Evolutionary conservation across 2,113 vertebrate species (phyloP), one percentile per base, ranked within the genome.

Genomic region (Heterotis niloticus): DNA sequence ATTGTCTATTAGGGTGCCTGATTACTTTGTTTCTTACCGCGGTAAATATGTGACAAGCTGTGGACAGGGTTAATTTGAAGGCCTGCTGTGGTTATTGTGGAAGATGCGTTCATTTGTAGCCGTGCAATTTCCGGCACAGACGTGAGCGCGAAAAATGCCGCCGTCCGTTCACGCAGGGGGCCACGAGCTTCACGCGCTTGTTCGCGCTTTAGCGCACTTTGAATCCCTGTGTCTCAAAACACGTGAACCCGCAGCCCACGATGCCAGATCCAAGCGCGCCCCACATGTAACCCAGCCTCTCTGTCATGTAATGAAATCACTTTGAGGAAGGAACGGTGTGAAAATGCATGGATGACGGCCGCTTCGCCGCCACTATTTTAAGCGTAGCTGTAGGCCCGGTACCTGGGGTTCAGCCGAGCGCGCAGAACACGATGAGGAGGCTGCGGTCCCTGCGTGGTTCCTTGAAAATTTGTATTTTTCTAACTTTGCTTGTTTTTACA

Each of bases 401-500:
- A 44, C 34, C 34, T 7, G 7, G 34, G 75, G 79, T 79, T 81
- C 66, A 79, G 74, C 70, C 69, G 76, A 82, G 67, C 44, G 28
- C 11, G 24, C 26, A 13, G 23, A 60, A 34, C 26, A 14, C 20
- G 51, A 78, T 57, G 13, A 17, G 64, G 66, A 54, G 78, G 60
- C 78, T 76, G 78, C 77, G 77, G 56, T 76, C 79, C 56, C 69
- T 79, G 75, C 72, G 79, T 64, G 26, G 12, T 20, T 20, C 24
- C 9, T 26, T 56, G 34, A 18, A 44, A 23, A 75, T 80, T 65
- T 57, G 51, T 14, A 44, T 44, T 28, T 79, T 57, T 70, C 16
- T 23, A 44, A 67, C 20, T 59, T 24, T 64, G 56, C n/a, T 23
- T 34, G 57, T 71, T 79, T 62, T 59, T 18, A 78, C 26, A 44